These are phyloP conservation scores for Trichomalopsis sarcophagae DNA, from an alignment of 1,140 invertebrate species.

Conservation along the genomic window DNA sequence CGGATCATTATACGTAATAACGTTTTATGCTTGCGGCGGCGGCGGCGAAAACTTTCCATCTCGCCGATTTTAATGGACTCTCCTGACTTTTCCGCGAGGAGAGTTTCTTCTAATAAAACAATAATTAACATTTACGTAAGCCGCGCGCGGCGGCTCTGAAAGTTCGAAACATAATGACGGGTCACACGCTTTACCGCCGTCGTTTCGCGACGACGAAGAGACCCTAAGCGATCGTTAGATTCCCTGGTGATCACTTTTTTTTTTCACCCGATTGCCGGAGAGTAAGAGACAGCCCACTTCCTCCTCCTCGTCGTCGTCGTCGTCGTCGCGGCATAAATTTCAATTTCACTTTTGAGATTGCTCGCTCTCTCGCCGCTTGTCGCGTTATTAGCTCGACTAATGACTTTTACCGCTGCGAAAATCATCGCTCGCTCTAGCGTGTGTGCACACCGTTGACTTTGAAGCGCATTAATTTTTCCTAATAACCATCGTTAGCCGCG, in stretches of 20 bases:
- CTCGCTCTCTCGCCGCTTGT: not conserved
- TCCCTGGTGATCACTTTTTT: not conserved
- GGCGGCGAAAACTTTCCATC: not conserved
- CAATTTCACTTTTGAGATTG: constrained; percentile 33
- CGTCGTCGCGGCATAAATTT: constrained; percentile 17
- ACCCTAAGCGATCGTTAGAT: constrained; percentile 15
- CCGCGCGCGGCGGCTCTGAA: not conserved
- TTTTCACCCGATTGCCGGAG: not conserved
- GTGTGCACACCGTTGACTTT: not conserved
- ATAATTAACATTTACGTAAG: constrained; percentile 7
- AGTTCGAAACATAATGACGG: not conserved
- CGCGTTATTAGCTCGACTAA: constrained; percentile 31
- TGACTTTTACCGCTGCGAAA: not conserved
- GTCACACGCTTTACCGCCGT: not conserved
- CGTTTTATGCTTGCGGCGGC: not conserved
- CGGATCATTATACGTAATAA: not conserved
- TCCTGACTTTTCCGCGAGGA: not conserved
- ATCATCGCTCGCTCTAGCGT: constrained; percentile 6
- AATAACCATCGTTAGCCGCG: constrained; percentile 29
- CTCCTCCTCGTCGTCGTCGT: not conserved
- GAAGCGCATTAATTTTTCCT: not conserved
- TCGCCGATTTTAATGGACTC: not conserved
- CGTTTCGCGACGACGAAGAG: not conserved
- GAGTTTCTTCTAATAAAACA: not conserved
- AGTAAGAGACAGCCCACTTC: not conserved